Conservation (phyloP, 2,888 invertebrate species). For the Luperina nickerlii region DNA sequence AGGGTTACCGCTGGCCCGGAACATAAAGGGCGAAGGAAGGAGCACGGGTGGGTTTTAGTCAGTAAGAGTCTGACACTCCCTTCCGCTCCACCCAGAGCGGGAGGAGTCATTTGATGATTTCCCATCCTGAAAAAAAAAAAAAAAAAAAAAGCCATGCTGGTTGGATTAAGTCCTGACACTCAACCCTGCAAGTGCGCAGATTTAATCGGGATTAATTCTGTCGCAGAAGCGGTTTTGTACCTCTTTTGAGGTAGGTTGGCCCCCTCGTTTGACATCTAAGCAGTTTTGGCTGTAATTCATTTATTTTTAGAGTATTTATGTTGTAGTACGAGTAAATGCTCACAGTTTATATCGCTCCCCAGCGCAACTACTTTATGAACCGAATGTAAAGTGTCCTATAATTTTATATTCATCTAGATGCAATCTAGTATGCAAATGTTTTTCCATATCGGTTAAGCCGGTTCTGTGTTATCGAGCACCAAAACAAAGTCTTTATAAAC, state of each 20-base stretch:
- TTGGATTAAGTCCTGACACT: constrained; percentile 70
- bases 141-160: constrained; percentile 51
- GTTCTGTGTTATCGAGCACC: too few relatives aligned
- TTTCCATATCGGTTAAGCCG: not conserved
- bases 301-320: not conserved
- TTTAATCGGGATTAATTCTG: constrained; percentile 41
- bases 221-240: constrained; percentile 5
- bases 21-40: too few relatives aligned
- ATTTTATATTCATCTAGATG: not conserved
- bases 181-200: constrained; percentile 48
- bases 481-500: not conserved
- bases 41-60: too few relatives aligned
- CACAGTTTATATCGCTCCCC: not conserved
- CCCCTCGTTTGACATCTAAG: not conserved
- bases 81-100: too few relatives aligned
- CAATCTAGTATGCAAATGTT: too few relatives aligned
- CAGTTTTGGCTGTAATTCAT: not conserved
- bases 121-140: too few relatives aligned
- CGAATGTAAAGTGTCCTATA: not conserved
- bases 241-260: not conserved
- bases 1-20: too few relatives aligned
- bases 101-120: too few relatives aligned
- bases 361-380: too few relatives aligned
- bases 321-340: not conserved
- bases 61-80: too few relatives aligned